Evolutionary conservation across 2,113 vertebrate genomes (phyloP), one percentile per base, ranked within the genome.

Genomic region (Caranx ignobilis): DNA sequence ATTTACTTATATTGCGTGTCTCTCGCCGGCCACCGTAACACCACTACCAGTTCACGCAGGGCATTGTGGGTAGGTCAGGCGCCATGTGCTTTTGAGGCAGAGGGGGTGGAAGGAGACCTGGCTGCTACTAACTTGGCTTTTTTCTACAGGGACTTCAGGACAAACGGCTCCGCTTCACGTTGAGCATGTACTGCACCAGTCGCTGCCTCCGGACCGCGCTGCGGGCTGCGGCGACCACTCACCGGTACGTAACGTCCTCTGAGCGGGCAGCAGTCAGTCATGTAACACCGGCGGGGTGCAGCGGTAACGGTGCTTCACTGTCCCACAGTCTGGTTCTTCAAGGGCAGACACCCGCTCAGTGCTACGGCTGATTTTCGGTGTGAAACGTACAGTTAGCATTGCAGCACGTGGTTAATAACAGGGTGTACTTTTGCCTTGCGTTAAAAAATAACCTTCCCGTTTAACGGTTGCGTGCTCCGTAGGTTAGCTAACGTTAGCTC

Each of bases 21-120:
- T 80, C 59, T 54, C 0, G 0, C 2, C 18, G 41, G 60, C 47
- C 47, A 1, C 91, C 83, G 69, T 92, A 81, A 48, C 0, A 31
- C 26, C 77, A n/a, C 63, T 26, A 48, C 59, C 65, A 75, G 74
- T 81, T 76, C 54, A 31, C 57, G 89, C 62, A 26, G 0, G 90
- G 95, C 86, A 93, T 93, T 93, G 79, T 91, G 95, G 95, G 95
- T 94, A 95, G 93, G 94, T 94, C 95, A 95, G 92, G 50, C 95
- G 94, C 94, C 95, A 95, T 95, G 95, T 96, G 95, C 93, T 93
- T 88, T 79, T 93, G 91, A 91, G 32, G 21, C 59, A 63, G 66
- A 18, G 10, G 26, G 3, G 7, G 15, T 62, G 11, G 41, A 79
- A 68, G 41, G 35, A 48, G 57, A 71, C 54, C 32, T 12, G 66